A percentile compares a stretch with the other conserved stretches of the same genome.
phyloP scores from a whole-genome alignment of 2,113 vertebrate genomes.

The Protobothrops mucrosquamatus region DNA sequence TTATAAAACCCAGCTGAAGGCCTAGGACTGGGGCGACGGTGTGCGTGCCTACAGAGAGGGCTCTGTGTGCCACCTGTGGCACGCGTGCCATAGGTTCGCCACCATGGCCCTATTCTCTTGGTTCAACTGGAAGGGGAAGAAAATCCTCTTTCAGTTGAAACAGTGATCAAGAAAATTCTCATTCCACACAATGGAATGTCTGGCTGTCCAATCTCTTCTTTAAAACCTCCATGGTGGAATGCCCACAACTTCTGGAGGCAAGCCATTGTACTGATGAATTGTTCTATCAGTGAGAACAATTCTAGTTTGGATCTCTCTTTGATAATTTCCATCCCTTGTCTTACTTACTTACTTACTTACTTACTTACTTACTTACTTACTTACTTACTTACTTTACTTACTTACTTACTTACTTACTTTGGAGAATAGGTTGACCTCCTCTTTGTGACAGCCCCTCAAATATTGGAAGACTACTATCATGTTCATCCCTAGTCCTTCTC shows the following conservation, averaged over 20 bases:
- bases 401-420: not conserved
- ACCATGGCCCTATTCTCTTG: not conserved
- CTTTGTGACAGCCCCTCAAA: not conserved
- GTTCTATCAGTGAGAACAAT: not conserved
- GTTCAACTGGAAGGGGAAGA: not conserved
- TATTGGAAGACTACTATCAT: not conserved
- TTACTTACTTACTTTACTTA: too few species aligned
- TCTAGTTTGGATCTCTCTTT: not conserved
- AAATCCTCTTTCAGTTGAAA: not conserved
- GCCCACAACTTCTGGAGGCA: not conserved
- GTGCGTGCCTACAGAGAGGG: too few species aligned
- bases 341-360: not conserved
- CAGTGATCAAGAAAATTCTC: not conserved
- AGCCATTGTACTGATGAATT: not conserved
- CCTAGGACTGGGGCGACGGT: too few species aligned
- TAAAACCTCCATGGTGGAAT: not conserved
- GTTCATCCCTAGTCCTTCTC: not conserved
- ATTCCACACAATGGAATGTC: not conserved
- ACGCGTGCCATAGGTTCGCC: too few species aligned
- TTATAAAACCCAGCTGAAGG: too few species aligned
- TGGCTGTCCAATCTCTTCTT: not conserved
- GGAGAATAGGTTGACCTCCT: not conserved
- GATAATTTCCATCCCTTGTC: not conserved
- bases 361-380: not conserved
- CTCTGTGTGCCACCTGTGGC: too few species aligned